These are phyloP conservation scores for Lobophora halterata DNA, from an alignment of 2,888 invertebrate species.

Conservation along the genomic window DNA sequence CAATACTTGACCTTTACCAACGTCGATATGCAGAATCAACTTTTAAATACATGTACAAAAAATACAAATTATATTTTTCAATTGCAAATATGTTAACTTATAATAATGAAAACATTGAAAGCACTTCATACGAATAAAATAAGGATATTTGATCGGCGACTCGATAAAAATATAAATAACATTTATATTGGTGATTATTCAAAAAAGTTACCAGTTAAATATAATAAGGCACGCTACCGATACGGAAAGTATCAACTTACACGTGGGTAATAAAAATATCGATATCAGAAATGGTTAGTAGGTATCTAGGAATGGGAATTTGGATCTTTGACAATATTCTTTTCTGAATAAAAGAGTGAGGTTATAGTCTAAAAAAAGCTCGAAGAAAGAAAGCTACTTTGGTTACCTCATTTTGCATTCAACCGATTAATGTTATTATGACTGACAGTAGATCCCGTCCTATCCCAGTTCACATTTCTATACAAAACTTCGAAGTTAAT, in stretches of 20 bases:
- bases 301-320: too few relatives aligned
- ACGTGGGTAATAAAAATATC: slow-evolving; percentile 57
- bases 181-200: slow-evolving; percentile 18
- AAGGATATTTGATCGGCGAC: background rate
- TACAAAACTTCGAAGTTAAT: slow-evolving; percentile 51
- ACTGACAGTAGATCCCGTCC: slow-evolving; percentile 42
- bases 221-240: slow-evolving; percentile 48
- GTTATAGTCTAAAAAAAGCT: too few relatives aligned
- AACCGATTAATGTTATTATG: slow-evolving; percentile 55
- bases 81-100: too few relatives aligned
- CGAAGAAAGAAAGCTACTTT: too few relatives aligned
- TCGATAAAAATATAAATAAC: slow-evolving; percentile 13
- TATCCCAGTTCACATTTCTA: slow-evolving; percentile 42
- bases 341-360: slow-evolving; percentile 5
- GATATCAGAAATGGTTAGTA: slow-evolving; percentile 25
- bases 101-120: too few relatives aligned
- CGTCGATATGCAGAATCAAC: slow-evolving; percentile 3
- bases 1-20: too few relatives aligned
- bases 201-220: slow-evolving; percentile 26
- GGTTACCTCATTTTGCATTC: slow-evolving; percentile 34
- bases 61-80: too few relatives aligned
- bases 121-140: too few relatives aligned
- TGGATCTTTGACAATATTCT: background rate
- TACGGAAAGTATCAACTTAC: slow-evolving; percentile 56
- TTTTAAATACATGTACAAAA: too few relatives aligned